Percentiles rank a stretch among this genome's conserved stretches.
Evolutionary conservation across 2,113 vertebrate genomes (phyloP).

Genomic region (Triplophysa siluroides): DNA sequence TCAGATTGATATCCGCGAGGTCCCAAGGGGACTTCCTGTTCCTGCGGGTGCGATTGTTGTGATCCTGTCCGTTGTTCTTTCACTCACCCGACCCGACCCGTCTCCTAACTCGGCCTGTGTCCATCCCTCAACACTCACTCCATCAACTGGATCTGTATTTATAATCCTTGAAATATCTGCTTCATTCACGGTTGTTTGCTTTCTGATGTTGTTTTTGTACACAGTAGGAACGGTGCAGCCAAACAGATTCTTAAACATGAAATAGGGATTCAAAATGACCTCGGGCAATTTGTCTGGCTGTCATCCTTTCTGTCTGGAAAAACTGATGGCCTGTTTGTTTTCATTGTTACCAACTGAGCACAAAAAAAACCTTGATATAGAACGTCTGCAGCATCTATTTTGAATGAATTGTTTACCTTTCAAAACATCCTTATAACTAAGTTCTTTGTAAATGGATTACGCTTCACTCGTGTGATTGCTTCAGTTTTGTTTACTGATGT

Average conservation of each 20-base stretch:
- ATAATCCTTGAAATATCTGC: background rate
- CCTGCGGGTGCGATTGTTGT: conserved; percentile 52
- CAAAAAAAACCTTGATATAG: background rate
- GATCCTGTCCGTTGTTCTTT: conserved; percentile 51
- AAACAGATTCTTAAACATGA: conserved; percentile 15
- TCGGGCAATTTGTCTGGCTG: conserved; percentile 1
- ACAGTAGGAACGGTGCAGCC: background rate
- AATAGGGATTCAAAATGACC: conserved; percentile 6
- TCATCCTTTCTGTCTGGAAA: conserved; percentile 15
- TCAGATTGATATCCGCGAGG: conserved; percentile 54
- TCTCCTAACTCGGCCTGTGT: conserved; percentile 28
- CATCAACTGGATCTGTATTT: conserved; percentile 16
- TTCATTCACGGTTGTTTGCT: background rate
- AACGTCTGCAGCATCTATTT: background rate
- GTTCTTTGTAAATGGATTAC: background rate
- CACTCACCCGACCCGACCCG: conserved; percentile 38
- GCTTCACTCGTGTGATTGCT: background rate
- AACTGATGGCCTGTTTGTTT: conserved; percentile 23
- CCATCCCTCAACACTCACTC: conserved; percentile 20
- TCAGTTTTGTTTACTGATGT: background rate
- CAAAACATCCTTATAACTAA: background rate
- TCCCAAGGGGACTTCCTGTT: conserved; percentile 54
- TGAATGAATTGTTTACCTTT: background rate
- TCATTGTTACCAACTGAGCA: background rate
- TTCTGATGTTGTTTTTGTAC: background rate